Evolutionary conservation across 2,888 invertebrate genomes (phyloP).

Genomic region (Dryobota labecula): DNA sequence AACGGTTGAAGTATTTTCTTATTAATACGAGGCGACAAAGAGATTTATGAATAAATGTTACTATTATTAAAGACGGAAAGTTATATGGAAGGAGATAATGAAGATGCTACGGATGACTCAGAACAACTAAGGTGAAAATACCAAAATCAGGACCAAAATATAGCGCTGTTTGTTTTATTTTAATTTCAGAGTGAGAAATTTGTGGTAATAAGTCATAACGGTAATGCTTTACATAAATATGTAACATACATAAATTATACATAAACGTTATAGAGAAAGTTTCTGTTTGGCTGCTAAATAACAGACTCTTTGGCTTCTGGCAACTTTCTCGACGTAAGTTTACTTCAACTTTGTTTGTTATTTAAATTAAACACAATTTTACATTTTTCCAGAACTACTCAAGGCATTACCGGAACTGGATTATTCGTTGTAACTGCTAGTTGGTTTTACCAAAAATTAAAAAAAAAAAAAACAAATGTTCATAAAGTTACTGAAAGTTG

Average conservation of each 20-base stretch:
- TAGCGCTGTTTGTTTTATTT: conserved; percentile 11
- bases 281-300: conserved; percentile 43
- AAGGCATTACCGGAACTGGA: background rate
- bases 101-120: background rate
- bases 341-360: conserved; percentile 28
- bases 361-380: conserved; percentile 14
- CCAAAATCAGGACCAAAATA: background rate
- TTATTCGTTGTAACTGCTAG: background rate
- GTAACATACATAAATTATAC: conserved; percentile 55
- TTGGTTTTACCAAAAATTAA: too few relatives aligned
- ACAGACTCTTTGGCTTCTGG: conserved; percentile 36
- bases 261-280: conserved; percentile 54
- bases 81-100: background rate
- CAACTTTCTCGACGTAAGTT: conserved; percentile 47
- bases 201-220: conserved; percentile 35
- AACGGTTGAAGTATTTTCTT: conserved; percentile 15
- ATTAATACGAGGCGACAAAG: conserved; percentile 2
- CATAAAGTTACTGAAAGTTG: background rate
- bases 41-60: conserved; percentile 8
- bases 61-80: background rate
- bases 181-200: conserved; percentile 13
- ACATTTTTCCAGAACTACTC: background rate
- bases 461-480: too few relatives aligned
- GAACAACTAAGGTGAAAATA: background rate
- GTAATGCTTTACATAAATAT: conserved; percentile 48